These are phyloP conservation scores for Cryptomyrus ogoouensis DNA, from an alignment of 2,113 vertebrate species.

Conservation along the genomic window DNA sequence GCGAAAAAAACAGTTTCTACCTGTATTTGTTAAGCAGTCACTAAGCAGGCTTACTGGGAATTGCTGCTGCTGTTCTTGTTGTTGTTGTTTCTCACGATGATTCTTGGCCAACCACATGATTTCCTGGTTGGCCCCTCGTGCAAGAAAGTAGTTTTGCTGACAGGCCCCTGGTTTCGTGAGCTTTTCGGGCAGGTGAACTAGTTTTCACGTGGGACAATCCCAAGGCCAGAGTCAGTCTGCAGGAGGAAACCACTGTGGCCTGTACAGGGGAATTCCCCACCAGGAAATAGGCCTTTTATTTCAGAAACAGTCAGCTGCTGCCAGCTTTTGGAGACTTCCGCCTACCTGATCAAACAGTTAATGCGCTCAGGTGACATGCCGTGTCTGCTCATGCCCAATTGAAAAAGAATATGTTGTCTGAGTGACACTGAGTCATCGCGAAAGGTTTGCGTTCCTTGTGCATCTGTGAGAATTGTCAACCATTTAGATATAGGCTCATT, in stretches of 20 bases:
- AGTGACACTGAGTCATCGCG: neutral
- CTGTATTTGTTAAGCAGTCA: neutral
- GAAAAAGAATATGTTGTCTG: neutral
- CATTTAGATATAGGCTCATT: neutral
- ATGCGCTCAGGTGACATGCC: neutral
- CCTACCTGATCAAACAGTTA: conserved; percentile 25
- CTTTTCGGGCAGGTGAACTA: conserved; percentile 7
- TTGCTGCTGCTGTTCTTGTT: neutral
- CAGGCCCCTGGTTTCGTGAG: neutral
- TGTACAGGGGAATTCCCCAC: conserved; percentile 42
- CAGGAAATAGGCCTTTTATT: conserved; percentile 24
- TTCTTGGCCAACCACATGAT: neutral
- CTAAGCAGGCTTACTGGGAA: neutral
- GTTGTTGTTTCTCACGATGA: neutral
- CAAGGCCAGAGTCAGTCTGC: conserved; percentile 34
- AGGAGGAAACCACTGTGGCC: conserved; percentile 47
- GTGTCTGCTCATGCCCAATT: neutral
- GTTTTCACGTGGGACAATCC: conserved; percentile 33
- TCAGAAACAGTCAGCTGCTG: conserved; percentile 18
- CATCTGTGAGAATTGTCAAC: neutral
- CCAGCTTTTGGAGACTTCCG: conserved; percentile 20
- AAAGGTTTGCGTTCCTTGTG: neutral
- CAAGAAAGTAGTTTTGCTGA: neutral
- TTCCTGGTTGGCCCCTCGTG: neutral
- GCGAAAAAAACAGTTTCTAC: neutral